These are phyloP conservation scores for Clinocottus analis DNA, from an alignment of 2,113 vertebrate species.

Conservation along the genomic window DNA sequence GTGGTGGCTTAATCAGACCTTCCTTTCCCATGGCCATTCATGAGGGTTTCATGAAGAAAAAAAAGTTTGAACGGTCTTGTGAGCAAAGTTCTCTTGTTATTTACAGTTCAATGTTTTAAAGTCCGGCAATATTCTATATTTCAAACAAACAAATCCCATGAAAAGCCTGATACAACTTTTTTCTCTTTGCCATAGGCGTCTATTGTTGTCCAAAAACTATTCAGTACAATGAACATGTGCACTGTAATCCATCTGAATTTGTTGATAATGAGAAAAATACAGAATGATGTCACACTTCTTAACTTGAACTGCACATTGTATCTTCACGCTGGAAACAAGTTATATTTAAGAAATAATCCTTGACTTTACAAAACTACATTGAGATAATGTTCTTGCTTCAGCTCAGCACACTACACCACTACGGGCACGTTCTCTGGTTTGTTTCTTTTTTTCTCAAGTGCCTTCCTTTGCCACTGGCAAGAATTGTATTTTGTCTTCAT, in stretches of 20 bases:
- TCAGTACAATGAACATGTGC: not conserved
- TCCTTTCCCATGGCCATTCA: slow-evolving; percentile 72
- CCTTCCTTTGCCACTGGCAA: slow-evolving; percentile 3
- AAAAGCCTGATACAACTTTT: not conserved
- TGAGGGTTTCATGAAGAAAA: too few relatives aligned
- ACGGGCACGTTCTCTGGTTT: not conserved
- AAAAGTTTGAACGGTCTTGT: too few relatives aligned
- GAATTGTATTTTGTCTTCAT: slow-evolving; percentile 45
- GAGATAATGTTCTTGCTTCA: not conserved
- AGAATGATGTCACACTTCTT: not conserved
- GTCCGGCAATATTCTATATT: not conserved
- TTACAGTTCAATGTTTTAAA: not conserved
- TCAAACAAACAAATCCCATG: not conserved
- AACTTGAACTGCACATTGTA: not conserved
- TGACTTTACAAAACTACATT: not conserved
- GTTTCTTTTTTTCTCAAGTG: not conserved
- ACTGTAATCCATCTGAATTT: not conserved
- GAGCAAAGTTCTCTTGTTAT: not conserved
- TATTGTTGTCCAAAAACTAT: not conserved
- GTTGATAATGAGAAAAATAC: not conserved
- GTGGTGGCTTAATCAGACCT: slow-evolving; percentile 51
- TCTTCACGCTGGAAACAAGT: not conserved
- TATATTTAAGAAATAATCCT: slow-evolving; percentile 4
- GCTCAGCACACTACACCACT: not conserved
- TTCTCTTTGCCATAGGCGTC: not conserved